Evolutionary conservation across 2,888 invertebrate species (phyloP), one percentile per base, ranked within the genome.

Genomic region (Asteroscopus sphinx): DNA sequence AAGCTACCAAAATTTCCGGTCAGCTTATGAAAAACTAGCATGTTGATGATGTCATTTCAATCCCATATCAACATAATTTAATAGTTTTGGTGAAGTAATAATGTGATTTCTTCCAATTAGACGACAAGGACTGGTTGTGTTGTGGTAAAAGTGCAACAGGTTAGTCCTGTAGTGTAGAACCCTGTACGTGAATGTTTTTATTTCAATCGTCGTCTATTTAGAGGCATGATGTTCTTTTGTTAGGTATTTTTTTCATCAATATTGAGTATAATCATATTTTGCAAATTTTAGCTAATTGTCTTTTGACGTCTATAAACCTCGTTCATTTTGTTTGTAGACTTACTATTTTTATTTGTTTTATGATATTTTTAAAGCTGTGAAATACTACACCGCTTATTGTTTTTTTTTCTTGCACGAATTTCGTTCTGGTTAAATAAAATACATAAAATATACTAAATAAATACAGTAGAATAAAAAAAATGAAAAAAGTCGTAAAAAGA

Each of bases 71-170:
- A 4, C n/a, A 16, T 15, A 37, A 13, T 37, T 21, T 3, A 21
- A 16, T 46, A 36, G 51, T 49, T 42, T 71, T 56, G 66, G 48
- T 70, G 51, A 67, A 70, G 47, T 68, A 68, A 67, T 59, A 53
- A 45, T 67, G 67, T 78, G 74, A 76, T 82, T 82, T 82, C 72
- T 81, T 74, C 77, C 65, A 59, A 87, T 82, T 89, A 94, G 93
- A 94, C 88, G 94, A 94, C 93, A 93, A 94, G 92, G 94, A 94
- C 83, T 94, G 94, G 93, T 86, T 93, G 90, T 90, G 87, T 92
- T 93, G 92, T 91, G 93, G 93, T 86, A 94, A 93, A 91, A 84
- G 84, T 83, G 88, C 87, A 78, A 88, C 92, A 93, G 94, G 94
- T 94, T 91, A 93, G 94, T 93, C 88, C 87, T 86, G 82, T 86